phyloP scores from a whole-genome alignment of 37 sponge, comb jelly and placozoan genomes.

The Beroe ovata region DNA sequence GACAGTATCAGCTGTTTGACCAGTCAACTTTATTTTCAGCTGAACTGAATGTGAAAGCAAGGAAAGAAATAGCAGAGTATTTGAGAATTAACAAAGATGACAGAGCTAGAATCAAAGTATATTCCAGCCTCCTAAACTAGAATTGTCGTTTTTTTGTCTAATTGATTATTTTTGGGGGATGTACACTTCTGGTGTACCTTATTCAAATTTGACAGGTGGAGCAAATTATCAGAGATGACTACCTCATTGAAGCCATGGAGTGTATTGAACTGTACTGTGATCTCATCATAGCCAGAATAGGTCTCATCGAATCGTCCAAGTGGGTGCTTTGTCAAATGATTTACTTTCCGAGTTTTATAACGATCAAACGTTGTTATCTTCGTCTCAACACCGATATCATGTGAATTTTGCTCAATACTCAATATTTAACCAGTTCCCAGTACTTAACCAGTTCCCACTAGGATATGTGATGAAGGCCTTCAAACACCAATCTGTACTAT shows the following conservation, averaged over 20 bases:
- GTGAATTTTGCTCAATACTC: no score
- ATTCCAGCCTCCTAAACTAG: neutral
- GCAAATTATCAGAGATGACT: constrained; percentile 98
- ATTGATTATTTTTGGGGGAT: neutral
- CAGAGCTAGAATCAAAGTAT: constrained; percentile 89
- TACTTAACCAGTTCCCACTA: constrained; percentile 41
- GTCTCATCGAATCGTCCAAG: constrained; percentile 89
- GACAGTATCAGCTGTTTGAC: no score
- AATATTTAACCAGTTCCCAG: no score
- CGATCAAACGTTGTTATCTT: no score
- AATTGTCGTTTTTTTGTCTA: neutral
- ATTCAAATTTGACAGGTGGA: constrained; percentile 97
- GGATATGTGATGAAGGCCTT: constrained; percentile 92
- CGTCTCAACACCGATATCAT: no score
- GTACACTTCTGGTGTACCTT: constrained; percentile 2
- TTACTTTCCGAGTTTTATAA: no score
- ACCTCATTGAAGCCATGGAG: constrained; percentile 97
- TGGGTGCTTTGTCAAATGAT: no score
- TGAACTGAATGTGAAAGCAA: constrained; percentile 93
- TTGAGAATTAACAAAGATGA: constrained; percentile 84
- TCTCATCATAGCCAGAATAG: constrained; percentile 95
- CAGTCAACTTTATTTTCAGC: constrained; percentile 71
- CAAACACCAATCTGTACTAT: constrained; percentile 87
- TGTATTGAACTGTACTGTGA: constrained; percentile 97
- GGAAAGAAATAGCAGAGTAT: constrained; percentile 98